Evolutionary conservation across 2,113 vertebrate genomes (phyloP), one percentile per base, ranked within the genome.

Genomic region (Pseudolaguvia tuberculata): DNA sequence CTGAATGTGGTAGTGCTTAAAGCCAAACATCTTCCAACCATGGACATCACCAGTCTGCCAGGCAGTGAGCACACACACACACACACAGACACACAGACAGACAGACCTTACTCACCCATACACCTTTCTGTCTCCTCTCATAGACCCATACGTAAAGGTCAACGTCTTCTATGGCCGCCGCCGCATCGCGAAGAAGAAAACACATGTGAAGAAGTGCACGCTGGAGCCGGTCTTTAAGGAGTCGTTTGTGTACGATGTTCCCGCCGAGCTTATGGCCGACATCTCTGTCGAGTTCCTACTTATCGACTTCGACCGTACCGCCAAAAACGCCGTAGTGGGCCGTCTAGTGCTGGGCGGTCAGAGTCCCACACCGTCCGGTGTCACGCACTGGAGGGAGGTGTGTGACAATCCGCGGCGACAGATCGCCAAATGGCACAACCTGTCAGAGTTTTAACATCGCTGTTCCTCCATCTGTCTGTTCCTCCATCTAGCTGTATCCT

Each of bases 151-250:
- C 0, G 93, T 94, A 20, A 95, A 95, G 88, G 92, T 95, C 78
- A 94, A 93, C 5, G 91, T 95, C 48, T 94, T 93, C 78, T 94
- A 93, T 1, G 92, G 92, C 1, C 85, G 91, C 70, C 92, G 92
- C 73, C 93, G 94, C 81, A 92, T 94, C 0, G 94, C 93, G 13
- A 94, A 95, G 79, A 95, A 95, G 90, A 95, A 94, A 70, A 94
- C 94, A 0, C 93, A 94, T 0, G 92, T 94, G 63, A 95, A 93
- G 90, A 94, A 93, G 84, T 92, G 93, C 89, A 94, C 93, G 70
- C 89, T 94, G 86, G 94, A 92, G 52, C 94, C 94, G 0, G 85
- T 93, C 83, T 95, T 95, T 87, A 94, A 94, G 0, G 93, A 95
- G 73, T 94, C 94, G 42, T 95, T 94, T 87, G 90, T 91, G 80